Evolutionary conservation across 2,797 vertebrate genomes (phyloP), one percentile per base, ranked within the genome.

Genomic region (Cyclopterus lumpus): DNA sequence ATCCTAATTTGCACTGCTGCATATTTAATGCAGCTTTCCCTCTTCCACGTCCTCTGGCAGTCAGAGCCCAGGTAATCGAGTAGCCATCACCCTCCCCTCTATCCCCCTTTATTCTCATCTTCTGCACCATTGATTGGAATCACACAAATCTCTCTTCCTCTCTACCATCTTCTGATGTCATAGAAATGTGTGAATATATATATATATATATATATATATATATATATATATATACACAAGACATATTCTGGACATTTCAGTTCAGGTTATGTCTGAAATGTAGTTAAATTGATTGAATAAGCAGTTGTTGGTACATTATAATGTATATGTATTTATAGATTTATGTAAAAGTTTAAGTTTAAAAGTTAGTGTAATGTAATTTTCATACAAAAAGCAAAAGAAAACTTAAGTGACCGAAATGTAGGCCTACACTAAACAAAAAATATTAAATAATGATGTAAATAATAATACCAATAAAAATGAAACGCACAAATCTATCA

Each of bases 11-110:
- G 54, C 79, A 53, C 81, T 84, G 68, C 76, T 91, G 74, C 88
- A 92, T 92, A 87, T 92, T 94, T 92, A 86, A 92, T 90, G 85
- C 54, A 20, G 61, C 79, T 73, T 90, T 86, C 71, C 79, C 80
- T 82, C 72, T 60, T 73, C 73, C 34, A 5, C 64, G 26, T 89
- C 86, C 80, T 79, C 60, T 83, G 78, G 87, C 75, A 51, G 67
- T 80, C 58, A 60, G 58, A 65, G 77, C 66, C 34, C 82, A 87
- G 87, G 89, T 92, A 88, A 92, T 81, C 63, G 73, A 88, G 85
- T 74, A 72, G 67, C 70, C 63, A 24, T 26, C 42, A 30, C 28
- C 59, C 5, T 69, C 44, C 42, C 16, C 38, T 44, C 54, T 57
- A 9, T 20, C 30, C 20, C 14, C 48, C 49, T 63, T 49, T 65